Percentiles rank a stretch among this genome's conserved stretches.
Conservation (phyloP, 2,113 vertebrate genomes). For the Dryoscopus gambensis region DNA sequence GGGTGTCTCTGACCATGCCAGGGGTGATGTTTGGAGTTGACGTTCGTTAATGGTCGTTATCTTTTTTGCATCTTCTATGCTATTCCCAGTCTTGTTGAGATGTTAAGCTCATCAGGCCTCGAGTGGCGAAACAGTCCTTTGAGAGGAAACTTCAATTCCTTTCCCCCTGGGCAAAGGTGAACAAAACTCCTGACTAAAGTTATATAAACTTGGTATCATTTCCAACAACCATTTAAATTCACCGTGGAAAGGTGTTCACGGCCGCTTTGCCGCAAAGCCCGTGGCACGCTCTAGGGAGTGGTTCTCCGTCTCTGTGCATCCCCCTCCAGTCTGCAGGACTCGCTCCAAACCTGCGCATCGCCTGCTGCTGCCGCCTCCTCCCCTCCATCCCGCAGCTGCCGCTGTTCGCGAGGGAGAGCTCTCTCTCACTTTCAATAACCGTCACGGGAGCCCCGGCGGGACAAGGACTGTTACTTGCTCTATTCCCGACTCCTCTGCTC, state of each 20-base stretch:
- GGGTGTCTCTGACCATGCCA: not conserved
- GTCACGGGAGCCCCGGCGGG: not conserved
- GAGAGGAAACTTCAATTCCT: not conserved
- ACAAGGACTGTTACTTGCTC: not conserved
- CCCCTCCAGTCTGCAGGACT: not conserved
- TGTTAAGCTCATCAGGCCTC: not conserved
- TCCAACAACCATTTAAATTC: not conserved
- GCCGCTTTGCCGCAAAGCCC: not conserved
- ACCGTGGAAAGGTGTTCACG: not conserved
- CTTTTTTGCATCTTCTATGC: not conserved
- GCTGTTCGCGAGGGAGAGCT: not conserved
- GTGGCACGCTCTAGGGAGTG: accelerated
- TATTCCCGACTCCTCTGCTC: not conserved
- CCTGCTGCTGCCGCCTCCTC: accelerated
- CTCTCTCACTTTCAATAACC: not conserved
- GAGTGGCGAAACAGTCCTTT: not conserved
- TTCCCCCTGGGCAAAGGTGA: not conserved
- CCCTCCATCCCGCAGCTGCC: not conserved
- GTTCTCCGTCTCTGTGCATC: not conserved
- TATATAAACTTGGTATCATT: not conserved
- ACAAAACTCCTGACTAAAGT: not conserved
- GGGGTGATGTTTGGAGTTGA: not conserved
- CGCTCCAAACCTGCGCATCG: not conserved
- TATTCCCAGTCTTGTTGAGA: not conserved
- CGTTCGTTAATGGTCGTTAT: not conserved